Conservation (phyloP, 2,113 vertebrate species). For the Hyperopisus bebe region DNA sequence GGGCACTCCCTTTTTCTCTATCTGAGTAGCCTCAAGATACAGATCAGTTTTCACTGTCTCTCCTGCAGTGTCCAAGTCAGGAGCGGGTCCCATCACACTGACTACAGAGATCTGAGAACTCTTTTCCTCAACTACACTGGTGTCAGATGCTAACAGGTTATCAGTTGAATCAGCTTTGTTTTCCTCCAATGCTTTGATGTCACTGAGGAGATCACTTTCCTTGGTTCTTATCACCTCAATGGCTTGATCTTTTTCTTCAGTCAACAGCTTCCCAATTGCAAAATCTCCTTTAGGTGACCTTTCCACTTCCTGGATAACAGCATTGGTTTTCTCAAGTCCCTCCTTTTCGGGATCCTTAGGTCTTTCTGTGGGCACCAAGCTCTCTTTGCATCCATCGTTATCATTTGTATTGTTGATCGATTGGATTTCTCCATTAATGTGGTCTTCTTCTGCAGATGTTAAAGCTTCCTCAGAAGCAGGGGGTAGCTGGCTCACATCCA, state of each 20-base stretch:
- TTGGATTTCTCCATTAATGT: slow-evolving; percentile 76
- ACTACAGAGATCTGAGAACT: neutral
- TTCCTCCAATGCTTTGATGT: neutral
- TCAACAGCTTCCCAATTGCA: neutral
- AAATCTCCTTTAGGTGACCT: neutral
- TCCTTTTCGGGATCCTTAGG: slow-evolving; percentile 17
- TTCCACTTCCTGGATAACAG: neutral
- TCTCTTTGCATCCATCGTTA: slow-evolving; percentile 14
- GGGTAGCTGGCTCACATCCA: slow-evolving; percentile 61
- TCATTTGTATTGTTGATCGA: slow-evolving; percentile 37
- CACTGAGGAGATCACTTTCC: neutral
- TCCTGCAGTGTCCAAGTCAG: slow-evolving; percentile 9
- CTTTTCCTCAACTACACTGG: neutral
- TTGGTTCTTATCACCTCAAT: slow-evolving; percentile 13
- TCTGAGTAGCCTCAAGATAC: neutral
- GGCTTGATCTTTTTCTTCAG: slow-evolving; percentile 18
- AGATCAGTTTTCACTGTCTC: neutral
- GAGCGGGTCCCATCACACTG: neutral
- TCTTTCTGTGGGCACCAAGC: neutral
- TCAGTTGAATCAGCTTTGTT: neutral
- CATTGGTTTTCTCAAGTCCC: neutral
- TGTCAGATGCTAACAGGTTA: neutral
- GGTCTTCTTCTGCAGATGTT: slow-evolving; percentile 58
- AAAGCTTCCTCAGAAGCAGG: slow-evolving; percentile 38
- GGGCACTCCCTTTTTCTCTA: neutral